These are phyloP conservation scores for Nomada fucata DNA, from an alignment of 2,888 invertebrate species.

Conservation along the genomic window DNA sequence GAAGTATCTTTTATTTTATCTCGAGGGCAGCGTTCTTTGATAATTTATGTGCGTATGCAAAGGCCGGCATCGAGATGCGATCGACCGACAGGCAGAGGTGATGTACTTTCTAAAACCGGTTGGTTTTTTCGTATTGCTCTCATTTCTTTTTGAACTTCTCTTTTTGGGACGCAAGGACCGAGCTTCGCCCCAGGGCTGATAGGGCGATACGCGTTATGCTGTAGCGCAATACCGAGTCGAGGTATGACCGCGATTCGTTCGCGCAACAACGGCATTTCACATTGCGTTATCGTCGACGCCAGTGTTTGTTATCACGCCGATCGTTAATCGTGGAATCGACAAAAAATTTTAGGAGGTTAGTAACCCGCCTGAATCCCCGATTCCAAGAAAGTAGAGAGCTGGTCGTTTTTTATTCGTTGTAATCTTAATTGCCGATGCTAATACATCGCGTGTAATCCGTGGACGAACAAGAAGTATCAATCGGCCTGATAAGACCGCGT, in stretches of 20 bases:
- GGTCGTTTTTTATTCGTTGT: no score
- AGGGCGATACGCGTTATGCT: not conserved
- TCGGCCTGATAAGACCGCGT: no score
- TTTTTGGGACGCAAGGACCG: not conserved
- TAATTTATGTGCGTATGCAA: not conserved
- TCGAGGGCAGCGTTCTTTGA: not conserved
- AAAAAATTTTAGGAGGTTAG: not conserved
- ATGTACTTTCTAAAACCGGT: slow-evolving; percentile 51
- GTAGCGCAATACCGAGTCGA: not conserved
- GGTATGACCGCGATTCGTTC: no score
- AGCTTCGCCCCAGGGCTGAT: not conserved
- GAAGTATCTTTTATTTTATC: not conserved
- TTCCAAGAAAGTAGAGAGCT: not conserved
- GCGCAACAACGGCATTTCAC: not conserved
- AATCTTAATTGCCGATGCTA: no score
- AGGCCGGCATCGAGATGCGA: not conserved
- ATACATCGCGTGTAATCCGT: no score
- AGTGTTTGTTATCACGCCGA: not conserved
- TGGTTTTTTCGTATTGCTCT: slow-evolving; percentile 14
- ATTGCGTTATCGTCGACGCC: no score
- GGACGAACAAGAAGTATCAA: no score
- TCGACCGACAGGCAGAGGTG: not conserved
- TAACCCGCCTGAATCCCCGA: not conserved
- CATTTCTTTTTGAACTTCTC: slow-evolving; percentile 12
- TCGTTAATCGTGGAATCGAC: not conserved